Evolutionary conservation across 2,113 vertebrate genomes (phyloP).

Genomic region (Catharus bicknelli): DNA sequence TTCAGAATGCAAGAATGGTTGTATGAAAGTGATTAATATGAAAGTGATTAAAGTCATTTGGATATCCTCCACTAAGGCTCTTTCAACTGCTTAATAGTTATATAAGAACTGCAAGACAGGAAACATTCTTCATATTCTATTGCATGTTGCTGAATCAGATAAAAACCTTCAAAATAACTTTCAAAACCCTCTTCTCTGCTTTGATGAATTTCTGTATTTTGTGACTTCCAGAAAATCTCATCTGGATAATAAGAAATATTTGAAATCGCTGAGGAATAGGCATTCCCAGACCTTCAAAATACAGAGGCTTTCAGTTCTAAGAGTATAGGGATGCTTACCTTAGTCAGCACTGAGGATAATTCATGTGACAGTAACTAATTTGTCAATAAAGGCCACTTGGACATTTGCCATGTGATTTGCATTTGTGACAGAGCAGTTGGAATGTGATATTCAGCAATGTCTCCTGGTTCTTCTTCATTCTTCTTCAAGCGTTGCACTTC

Average conservation of each 20-base stretch:
- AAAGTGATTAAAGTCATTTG: not conserved
- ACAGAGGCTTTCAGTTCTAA: not conserved
- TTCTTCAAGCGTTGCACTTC: not conserved
- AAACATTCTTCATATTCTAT: not conserved
- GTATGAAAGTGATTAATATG: not conserved
- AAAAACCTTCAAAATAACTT: not conserved
- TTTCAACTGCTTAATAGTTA: not conserved
- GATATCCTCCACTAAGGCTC: not conserved
- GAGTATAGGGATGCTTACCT: not conserved
- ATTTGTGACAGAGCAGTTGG: not conserved
- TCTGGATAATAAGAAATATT: not conserved
- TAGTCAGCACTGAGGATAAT: not conserved
- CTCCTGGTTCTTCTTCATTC: not conserved
- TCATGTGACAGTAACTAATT: not conserved
- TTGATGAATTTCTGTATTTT: not conserved
- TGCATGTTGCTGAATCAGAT: not conserved
- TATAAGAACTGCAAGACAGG: not conserved
- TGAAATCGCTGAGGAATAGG: not conserved
- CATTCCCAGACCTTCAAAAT: not conserved
- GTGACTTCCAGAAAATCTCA: not conserved
- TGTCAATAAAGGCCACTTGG: not conserved
- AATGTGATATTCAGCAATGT: not conserved
- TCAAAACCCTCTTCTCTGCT: not conserved
- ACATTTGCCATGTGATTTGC: not conserved
- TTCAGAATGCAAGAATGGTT: not conserved